These are phyloP conservation scores for Elgaria multicarinata DNA, from an alignment of 2,113 vertebrate species.

Conservation along the genomic window DNA sequence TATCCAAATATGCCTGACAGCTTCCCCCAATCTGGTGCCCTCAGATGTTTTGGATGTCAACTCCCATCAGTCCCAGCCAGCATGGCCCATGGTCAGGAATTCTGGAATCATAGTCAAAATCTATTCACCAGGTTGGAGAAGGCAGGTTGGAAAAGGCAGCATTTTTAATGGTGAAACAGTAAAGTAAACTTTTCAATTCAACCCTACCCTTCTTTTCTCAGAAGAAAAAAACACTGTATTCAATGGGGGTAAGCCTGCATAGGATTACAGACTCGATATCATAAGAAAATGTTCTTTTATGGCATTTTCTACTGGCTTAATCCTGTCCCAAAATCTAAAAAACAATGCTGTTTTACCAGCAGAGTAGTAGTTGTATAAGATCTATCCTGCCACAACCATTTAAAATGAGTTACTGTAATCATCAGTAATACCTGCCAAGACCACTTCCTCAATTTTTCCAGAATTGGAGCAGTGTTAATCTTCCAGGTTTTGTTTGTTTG, in stretches of 20 bases:
- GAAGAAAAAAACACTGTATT: too few species aligned
- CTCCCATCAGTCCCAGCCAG: too few species aligned
- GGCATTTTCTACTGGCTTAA: not conserved
- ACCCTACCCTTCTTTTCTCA: too few species aligned
- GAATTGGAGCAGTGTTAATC: not conserved
- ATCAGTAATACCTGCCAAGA: not conserved
- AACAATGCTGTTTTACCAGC: not conserved
- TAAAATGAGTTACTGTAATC: conserved; percentile 1
- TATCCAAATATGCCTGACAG: not conserved
- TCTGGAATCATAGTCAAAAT: too few species aligned
- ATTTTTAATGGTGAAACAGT: not conserved
- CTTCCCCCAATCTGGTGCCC: too few species aligned
- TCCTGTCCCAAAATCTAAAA: not conserved
- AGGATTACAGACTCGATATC: not conserved
- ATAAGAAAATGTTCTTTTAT: not conserved
- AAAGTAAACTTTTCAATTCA: not conserved
- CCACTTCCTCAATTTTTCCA: not conserved
- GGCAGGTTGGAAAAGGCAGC: not conserved
- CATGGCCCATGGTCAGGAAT: too few species aligned
- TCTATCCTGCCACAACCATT: not conserved
- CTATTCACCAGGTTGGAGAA: too few species aligned
- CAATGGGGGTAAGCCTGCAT: not conserved
- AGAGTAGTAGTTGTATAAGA: not conserved
- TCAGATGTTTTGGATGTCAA: too few species aligned
- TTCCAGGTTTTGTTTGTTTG: not conserved